phyloP scores from a whole-genome alignment of 1,140 invertebrate species.

The Camponotus floridanus region DNA sequence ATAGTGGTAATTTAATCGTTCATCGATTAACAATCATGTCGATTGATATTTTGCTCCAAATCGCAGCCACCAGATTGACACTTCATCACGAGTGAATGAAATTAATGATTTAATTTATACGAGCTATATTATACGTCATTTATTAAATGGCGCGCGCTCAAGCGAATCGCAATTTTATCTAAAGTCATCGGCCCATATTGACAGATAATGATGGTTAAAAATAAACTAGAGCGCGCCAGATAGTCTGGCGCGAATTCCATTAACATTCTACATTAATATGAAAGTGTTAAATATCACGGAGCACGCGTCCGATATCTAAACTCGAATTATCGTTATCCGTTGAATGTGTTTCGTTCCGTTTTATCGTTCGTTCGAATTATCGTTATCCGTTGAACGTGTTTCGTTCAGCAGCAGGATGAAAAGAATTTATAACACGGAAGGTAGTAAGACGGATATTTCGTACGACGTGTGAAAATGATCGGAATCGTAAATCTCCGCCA shows the following conservation, averaged over 20 bases:
- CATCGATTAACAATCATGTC: background rate
- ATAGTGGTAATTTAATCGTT: background rate
- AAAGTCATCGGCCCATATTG: background rate
- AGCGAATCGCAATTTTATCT: constrained; percentile 20
- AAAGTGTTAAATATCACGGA: constrained; percentile 53
- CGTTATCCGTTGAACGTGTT: background rate
- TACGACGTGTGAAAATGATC: constrained; percentile 51
- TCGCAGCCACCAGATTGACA: background rate
- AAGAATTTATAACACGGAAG: constrained; percentile 40
- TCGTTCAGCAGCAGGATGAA: constrained; percentile 22
- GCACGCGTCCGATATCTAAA: constrained; percentile 39
- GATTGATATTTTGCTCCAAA: background rate
- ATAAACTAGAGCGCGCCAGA: background rate
- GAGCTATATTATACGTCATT: background rate
- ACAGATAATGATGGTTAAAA: constrained; percentile 32
- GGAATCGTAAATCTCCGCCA: constrained; percentile 32
- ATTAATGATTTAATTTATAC: constrained; percentile 31
- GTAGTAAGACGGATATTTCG: constrained; percentile 44
- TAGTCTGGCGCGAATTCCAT: constrained; percentile 17
- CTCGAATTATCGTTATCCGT: constrained; percentile 15
- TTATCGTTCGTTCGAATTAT: constrained; percentile 39
- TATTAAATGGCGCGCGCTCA: constrained; percentile 27
- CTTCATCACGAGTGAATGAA: background rate
- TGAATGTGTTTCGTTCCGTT: constrained; percentile 10
- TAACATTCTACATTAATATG: constrained; percentile 51